phyloP scores from a whole-genome alignment of 2,797 vertebrate genomes.

The Hoplostethus atlanticus region DNA sequence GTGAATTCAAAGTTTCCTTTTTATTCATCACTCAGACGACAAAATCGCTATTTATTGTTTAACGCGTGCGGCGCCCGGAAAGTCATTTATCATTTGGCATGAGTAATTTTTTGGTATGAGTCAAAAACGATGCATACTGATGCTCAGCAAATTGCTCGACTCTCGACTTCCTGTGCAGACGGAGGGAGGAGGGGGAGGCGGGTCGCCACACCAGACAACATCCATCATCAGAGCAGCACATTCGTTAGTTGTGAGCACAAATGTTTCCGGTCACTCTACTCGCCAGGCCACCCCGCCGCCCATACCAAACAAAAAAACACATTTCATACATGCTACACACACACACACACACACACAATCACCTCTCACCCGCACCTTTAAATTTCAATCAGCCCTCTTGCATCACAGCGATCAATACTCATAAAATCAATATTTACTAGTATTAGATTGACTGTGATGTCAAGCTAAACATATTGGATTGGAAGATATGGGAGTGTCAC shows the following conservation, averaged over 20 bases:
- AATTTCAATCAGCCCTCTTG: slow-evolving; percentile 43
- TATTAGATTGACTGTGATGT: slow-evolving; percentile 51
- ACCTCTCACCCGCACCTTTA: slow-evolving; percentile 28
- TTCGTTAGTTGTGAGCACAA: slow-evolving; percentile 44
- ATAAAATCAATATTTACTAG: slow-evolving; percentile 67
- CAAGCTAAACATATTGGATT: slow-evolving; percentile 57
- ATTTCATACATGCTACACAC: not conserved
- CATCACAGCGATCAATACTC: slow-evolving; percentile 45
- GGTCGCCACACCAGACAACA: slow-evolving; percentile 46
- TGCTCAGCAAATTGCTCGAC: slow-evolving; percentile 63
- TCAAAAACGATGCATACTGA: slow-evolving; percentile 53
- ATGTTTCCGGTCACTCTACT: slow-evolving; percentile 6
- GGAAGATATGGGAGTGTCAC: slow-evolving; percentile 48
- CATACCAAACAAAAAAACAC: too few species aligned
- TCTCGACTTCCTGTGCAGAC: slow-evolving; percentile 48
- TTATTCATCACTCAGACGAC: slow-evolving; percentile 33
- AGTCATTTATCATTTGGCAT: slow-evolving; percentile 61
- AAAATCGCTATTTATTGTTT: slow-evolving; percentile 37
- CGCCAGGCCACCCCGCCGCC: too few species aligned
- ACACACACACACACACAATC: not conserved
- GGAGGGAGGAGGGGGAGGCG: slow-evolving; percentile 27
- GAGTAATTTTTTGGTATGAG: slow-evolving; percentile 55
- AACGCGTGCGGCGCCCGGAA: slow-evolving; percentile 16
- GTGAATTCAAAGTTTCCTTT: slow-evolving; percentile 12
- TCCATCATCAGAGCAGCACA: slow-evolving; percentile 56